Evolutionary conservation across 2,797 vertebrate genomes (phyloP), one percentile per base, ranked within the genome.

Genomic region (Gallinago nigripennis): DNA sequence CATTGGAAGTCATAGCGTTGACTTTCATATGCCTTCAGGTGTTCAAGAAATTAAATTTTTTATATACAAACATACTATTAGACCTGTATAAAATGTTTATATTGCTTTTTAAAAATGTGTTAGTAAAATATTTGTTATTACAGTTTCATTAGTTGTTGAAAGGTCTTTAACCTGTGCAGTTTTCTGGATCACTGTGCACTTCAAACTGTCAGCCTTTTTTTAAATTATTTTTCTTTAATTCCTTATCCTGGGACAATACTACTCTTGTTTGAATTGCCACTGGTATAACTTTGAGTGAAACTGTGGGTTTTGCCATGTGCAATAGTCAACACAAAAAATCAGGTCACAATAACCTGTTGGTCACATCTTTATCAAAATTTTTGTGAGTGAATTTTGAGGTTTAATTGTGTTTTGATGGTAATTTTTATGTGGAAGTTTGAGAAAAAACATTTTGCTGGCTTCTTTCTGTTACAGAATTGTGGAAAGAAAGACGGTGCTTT

Each of bases 221-320:
- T 14, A 17, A 17, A 37, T 45, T 16, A 33, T 41, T 45, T 23
- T n/a, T 12, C 33, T 37, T 21, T 39, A 69, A 60, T 79, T 72
- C 23, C 35, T 70, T 41, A 28, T 56, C 21, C 25, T 51, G 24
- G 30, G 35, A 23, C 18, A 82, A 56, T 39, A 35, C 16, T 65
- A 31, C 13, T 37, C 18, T 53, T 11, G 3, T 73, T 82, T 54
- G 12, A 76, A 51, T 80, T 78, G 78, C 45, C 50, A 37, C n/a
- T 60, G 46, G 41, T 80, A 57, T 2, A 57, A 16, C 28, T 70
- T 75, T 12, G 19, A 70, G n/a, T 45, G 33, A 75, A 73, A 48
- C 18, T 48, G 35, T 10, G 13, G 1, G 0, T 2, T 39, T 78
- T 68, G 3, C 28, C 23, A 21, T 60, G 30, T 73, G 24, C 43